phyloP scores from a whole-genome alignment of 2,797 vertebrate genomes.

The Novumbra hubbsi region DNA sequence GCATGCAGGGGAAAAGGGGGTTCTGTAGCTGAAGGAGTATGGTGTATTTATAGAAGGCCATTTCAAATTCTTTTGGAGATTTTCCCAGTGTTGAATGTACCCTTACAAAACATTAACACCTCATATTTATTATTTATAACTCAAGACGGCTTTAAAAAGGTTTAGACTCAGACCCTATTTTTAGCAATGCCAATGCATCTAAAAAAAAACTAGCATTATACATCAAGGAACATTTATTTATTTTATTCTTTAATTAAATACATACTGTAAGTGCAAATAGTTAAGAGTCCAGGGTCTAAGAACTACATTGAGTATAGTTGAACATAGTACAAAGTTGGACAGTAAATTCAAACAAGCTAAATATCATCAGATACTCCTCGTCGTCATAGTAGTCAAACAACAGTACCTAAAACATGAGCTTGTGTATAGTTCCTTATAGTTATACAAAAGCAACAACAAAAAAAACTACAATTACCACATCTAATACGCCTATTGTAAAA shows the following conservation, averaged over 20 bases:
- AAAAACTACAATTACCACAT: constrained; percentile 84
- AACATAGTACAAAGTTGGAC: constrained; percentile 96
- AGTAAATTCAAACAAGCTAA: constrained; percentile 89
- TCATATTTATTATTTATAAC: constrained; percentile 9
- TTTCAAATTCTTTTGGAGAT: constrained; percentile 38
- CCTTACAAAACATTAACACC: constrained; percentile 8
- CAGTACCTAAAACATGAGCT: constrained; percentile 87
- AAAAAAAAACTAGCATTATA: constrained; percentile 63
- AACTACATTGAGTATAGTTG: constrained; percentile 93
- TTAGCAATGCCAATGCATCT: constrained; percentile 37
- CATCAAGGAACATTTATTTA: constrained; percentile 99
- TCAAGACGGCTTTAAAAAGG: neutral
- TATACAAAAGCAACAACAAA: constrained; percentile 88
- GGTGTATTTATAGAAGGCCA: constrained; percentile 58
- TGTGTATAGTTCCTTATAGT: constrained; percentile 83
- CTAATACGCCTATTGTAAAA: constrained; percentile 84
- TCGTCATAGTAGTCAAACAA: constrained; percentile 88
- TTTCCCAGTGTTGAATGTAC: constrained; percentile 8
- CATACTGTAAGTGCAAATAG: constrained; percentile 95
- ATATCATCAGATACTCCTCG: constrained; percentile 83
- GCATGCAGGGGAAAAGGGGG: constrained; percentile 18
- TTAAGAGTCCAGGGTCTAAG: constrained; percentile 93
- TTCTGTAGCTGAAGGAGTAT: constrained; percentile 44
- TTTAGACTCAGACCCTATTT: constrained; percentile 6
- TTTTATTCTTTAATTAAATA: constrained; percentile 98